A percentile compares a stretch with the other conserved stretches of the same genome.
Evolutionary conservation across 2,113 vertebrate species (phyloP).

Genomic region (Corydoras sp.): DNA sequence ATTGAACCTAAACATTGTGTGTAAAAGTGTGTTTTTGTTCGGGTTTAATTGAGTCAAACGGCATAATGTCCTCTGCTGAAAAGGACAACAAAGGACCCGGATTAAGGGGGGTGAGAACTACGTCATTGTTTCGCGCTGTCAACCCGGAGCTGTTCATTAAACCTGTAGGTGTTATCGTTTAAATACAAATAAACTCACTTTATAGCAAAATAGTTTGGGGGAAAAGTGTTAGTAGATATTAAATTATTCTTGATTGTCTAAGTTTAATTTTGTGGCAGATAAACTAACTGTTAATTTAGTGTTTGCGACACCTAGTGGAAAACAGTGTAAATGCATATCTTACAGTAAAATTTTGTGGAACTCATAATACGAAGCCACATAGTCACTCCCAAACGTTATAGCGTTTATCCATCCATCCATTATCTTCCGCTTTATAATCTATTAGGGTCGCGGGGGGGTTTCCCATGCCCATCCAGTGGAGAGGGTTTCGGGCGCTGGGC

Average conservation of each 20-base stretch:
- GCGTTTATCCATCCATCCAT: too few relatives aligned
- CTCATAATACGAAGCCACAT: too few relatives aligned
- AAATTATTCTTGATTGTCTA: too few relatives aligned
- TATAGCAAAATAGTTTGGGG: too few relatives aligned
- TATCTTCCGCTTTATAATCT: too few relatives aligned
- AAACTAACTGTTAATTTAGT: background rate
- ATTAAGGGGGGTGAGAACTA: conserved; percentile 73
- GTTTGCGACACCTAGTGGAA: background rate
- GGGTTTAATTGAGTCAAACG: background rate
- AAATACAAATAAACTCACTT: background rate
- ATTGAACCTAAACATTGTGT: background rate
- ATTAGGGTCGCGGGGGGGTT: too few relatives aligned
- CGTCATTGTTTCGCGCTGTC: conserved; percentile 82
- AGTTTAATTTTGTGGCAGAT: too few relatives aligned
- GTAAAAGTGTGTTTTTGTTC: background rate
- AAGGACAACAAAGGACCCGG: conserved; percentile 67
- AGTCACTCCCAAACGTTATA: too few relatives aligned
- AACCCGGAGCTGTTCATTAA: conserved; percentile 97
- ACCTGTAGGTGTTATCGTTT: conserved; percentile 71
- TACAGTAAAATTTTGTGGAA: background rate
- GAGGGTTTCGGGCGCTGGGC: too few relatives aligned
- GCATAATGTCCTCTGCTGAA: conserved; percentile 71
- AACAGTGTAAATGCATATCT: background rate
- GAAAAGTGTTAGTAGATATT: too few relatives aligned
- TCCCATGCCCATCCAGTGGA: too few relatives aligned